A percentile compares a stretch with the other conserved stretches of the same genome.
Conservation (phyloP, 2,113 vertebrate species). For the Dipodomys spectabilis region DNA sequence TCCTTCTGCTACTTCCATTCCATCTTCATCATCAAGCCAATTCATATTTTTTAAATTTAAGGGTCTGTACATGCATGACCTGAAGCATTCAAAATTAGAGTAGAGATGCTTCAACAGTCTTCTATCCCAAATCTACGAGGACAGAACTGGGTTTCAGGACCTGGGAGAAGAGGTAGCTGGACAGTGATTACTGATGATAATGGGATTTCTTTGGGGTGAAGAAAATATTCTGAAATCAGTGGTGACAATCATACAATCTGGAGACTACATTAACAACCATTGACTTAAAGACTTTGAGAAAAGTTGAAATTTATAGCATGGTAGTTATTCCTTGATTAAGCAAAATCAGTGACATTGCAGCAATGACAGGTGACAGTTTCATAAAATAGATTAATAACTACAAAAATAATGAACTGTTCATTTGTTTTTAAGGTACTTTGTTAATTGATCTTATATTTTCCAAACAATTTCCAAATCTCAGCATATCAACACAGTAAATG, state of each 20-base stretch:
- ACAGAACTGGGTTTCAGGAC: background rate
- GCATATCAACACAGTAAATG: fast-evolving
- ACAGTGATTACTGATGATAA: no score
- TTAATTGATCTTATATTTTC: background rate
- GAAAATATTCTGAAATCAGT: background rate
- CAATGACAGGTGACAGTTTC: background rate
- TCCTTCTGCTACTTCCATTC: background rate
- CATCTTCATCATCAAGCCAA: background rate
- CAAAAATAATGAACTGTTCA: background rate
- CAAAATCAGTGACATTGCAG: background rate
- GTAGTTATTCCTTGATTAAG: background rate
- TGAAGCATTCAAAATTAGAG: background rate
- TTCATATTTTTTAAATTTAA: background rate
- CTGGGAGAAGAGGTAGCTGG: background rate
- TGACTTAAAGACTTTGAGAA: background rate
- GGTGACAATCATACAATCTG: background rate
- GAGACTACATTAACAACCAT: background rate
- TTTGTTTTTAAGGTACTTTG: background rate
- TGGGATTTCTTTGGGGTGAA: background rate
- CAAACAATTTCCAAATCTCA: background rate
- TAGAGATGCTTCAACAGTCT: background rate
- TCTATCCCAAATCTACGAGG: background rate
- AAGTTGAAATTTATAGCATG: background rate
- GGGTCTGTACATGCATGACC: background rate
- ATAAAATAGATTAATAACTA: background rate